Percentiles rank a stretch among this genome's conserved stretches.
Conservation (phyloP, 2,888 invertebrate species). For the Stenichneumon culpator region DNA sequence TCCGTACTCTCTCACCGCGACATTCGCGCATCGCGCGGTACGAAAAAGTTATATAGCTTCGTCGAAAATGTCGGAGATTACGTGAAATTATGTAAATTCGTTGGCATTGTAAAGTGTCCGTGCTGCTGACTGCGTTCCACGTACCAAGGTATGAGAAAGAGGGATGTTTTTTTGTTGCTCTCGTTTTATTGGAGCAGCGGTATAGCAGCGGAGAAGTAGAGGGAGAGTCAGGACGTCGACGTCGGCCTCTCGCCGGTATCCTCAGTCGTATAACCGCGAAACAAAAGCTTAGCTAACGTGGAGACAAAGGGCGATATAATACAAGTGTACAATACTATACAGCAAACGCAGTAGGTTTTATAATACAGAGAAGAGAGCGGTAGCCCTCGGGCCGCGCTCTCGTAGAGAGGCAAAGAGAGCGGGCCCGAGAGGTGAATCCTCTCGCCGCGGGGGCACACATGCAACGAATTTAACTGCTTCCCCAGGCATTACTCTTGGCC, state of each 20-base stretch:
- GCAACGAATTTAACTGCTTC: constrained; percentile 85
- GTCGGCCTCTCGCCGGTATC: constrained; percentile 75
- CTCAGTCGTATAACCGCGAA: constrained; percentile 84
- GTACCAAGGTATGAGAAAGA: constrained; percentile 52
- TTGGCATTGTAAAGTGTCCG: constrained; percentile 81
- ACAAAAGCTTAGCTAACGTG: constrained; percentile 84
- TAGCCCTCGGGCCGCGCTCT: constrained; percentile 20
- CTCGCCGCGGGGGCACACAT: constrained; percentile 82
- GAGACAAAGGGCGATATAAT: constrained; percentile 81
- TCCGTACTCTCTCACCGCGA: neutral
- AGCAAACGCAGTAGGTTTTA: constrained; percentile 37
- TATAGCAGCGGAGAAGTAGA: constrained; percentile 46
- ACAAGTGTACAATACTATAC: constrained; percentile 42
- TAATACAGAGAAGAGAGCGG: constrained; percentile 14
- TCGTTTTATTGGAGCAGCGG: constrained; percentile 82
- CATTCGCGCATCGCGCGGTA: neutral
- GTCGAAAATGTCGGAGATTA: constrained; percentile 84
- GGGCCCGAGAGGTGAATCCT: constrained; percentile 66
- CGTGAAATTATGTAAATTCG: constrained; percentile 84
- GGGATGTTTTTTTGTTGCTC: constrained; percentile 75
- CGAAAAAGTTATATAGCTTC: constrained; percentile 60
- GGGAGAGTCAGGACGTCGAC: constrained; percentile 37
- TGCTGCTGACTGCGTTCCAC: constrained; percentile 57
- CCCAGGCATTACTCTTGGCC: constrained; percentile 82
- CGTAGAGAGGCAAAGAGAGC: constrained; percentile 9